phyloP scores from a whole-genome alignment of 2,888 invertebrate species.

The Isoperla grammatica region DNA sequence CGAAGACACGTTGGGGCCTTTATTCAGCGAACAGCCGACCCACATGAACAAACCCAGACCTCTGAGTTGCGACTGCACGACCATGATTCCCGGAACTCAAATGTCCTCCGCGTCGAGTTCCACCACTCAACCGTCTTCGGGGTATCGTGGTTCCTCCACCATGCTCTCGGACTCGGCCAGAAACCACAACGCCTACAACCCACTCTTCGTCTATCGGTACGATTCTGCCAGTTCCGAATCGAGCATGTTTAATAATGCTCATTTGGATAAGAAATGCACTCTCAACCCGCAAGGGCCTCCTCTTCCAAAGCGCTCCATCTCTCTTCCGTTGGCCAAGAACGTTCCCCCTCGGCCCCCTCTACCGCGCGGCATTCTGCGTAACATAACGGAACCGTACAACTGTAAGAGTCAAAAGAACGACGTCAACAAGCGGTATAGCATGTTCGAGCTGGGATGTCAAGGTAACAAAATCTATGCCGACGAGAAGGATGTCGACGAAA shows the following conservation, averaged over 20 bases:
- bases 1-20: slow-evolving; percentile 2
- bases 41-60: slow-evolving; percentile 53
- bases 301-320: slow-evolving; percentile 63
- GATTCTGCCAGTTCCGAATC: slow-evolving; percentile 72
- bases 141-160: slow-evolving; percentile 80
- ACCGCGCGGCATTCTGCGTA: slow-evolving; percentile 66
- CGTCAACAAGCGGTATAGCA: slow-evolving; percentile 64
- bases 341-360: slow-evolving; percentile 66
- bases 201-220: slow-evolving; percentile 75
- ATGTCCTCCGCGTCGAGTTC: slow-evolving; percentile 53
- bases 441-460: slow-evolving; percentile 65
- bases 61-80: slow-evolving; percentile 55
- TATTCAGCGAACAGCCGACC: neutral
- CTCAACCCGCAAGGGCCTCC: slow-evolving; percentile 46
- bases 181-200: slow-evolving; percentile 63
- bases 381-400: slow-evolving; percentile 48
- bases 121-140: slow-evolving; percentile 76
- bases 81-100: slow-evolving; percentile 41
- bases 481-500: slow-evolving; percentile 44
- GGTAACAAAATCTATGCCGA: slow-evolving; percentile 45
- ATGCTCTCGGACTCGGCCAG: slow-evolving; percentile 66
- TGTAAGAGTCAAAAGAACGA: slow-evolving; percentile 46
- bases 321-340: slow-evolving; percentile 49
- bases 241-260: slow-evolving; percentile 48
- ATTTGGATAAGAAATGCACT: slow-evolving; percentile 45